These are phyloP conservation scores for Micropterix aruncella DNA, from an alignment of 2,888 invertebrate genomes.

Conservation along the genomic window DNA sequence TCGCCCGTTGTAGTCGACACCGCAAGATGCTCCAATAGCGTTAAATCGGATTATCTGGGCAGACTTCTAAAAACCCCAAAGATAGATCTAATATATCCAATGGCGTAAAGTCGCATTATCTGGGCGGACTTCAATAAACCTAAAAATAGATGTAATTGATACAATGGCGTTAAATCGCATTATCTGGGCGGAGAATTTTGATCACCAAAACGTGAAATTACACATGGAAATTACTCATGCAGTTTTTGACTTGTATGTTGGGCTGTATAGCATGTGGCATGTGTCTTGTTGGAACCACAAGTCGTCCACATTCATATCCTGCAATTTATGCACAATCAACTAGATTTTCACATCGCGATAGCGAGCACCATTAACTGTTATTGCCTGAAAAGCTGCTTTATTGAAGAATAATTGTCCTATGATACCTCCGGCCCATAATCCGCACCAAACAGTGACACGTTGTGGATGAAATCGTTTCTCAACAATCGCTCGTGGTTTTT, in stretches of 20 bases:
- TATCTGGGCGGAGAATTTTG: background rate
- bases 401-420: constrained; percentile 12
- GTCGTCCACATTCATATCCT: constrained; percentile 5
- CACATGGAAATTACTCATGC: constrained; percentile 1
- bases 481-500: background rate
- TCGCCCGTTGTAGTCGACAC: no score
- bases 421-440: constrained; percentile 6
- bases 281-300: no score
- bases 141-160: no score
- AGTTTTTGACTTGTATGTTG: constrained; percentile 6
- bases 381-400: constrained; percentile 9
- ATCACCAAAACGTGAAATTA: constrained; percentile 3
- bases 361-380: constrained; percentile 6
- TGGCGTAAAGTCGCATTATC: no score
- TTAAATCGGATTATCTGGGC: no score
- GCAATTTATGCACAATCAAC: constrained; percentile 9
- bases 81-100: no score
- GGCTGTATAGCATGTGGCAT: constrained; percentile 8
- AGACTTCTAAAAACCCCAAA: background rate
- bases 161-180: background rate
- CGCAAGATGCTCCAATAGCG: no score
- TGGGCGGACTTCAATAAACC: no score
- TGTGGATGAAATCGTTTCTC: background rate
- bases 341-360: constrained; percentile 6
- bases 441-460: background rate